These are phyloP conservation scores for Cremastinae sp. DNA, from an alignment of 2,888 invertebrate species.

Conservation along the genomic window DNA sequence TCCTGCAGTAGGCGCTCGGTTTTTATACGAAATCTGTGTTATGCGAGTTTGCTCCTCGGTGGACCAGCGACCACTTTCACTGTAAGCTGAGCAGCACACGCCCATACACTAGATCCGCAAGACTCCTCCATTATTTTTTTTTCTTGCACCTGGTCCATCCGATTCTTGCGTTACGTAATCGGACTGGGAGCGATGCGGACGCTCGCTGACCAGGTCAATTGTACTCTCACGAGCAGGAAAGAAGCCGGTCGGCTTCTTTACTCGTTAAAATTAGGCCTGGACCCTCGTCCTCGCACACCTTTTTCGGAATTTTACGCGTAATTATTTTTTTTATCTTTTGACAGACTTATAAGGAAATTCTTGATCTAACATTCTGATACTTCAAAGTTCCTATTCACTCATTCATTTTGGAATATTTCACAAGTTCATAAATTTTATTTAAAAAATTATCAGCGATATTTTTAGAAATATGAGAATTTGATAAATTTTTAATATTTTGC, in stretches of 20 bases:
- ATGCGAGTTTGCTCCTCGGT: slow-evolving; percentile 53
- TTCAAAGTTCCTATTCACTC: no score
- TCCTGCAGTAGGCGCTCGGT: slow-evolving; percentile 66
- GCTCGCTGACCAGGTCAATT: slow-evolving; percentile 43
- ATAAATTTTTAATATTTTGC: no score
- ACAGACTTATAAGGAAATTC: background rate
- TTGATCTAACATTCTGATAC: no score
- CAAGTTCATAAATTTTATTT: no score
- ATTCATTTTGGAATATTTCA: no score
- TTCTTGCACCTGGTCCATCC: slow-evolving; percentile 65
- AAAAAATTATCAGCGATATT: no score
- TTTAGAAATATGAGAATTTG: no score
- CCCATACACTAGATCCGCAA: slow-evolving; percentile 64
- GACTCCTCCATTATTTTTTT: slow-evolving; percentile 53
- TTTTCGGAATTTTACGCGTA: background rate
- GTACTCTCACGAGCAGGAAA: slow-evolving; percentile 31
- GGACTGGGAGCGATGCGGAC: slow-evolving; percentile 41
- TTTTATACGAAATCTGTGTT: slow-evolving; percentile 69
- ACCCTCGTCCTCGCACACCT: background rate
- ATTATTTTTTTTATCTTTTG: background rate
- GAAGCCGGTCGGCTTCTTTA: slow-evolving; percentile 11
- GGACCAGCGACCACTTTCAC: slow-evolving; percentile 71
- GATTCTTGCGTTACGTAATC: slow-evolving; percentile 69
- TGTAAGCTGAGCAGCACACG: slow-evolving; percentile 63
- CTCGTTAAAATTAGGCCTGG: slow-evolving; percentile 6